phyloP scores from a whole-genome alignment of 2,113 vertebrate genomes.

The Odontophorus gujanensis region DNA sequence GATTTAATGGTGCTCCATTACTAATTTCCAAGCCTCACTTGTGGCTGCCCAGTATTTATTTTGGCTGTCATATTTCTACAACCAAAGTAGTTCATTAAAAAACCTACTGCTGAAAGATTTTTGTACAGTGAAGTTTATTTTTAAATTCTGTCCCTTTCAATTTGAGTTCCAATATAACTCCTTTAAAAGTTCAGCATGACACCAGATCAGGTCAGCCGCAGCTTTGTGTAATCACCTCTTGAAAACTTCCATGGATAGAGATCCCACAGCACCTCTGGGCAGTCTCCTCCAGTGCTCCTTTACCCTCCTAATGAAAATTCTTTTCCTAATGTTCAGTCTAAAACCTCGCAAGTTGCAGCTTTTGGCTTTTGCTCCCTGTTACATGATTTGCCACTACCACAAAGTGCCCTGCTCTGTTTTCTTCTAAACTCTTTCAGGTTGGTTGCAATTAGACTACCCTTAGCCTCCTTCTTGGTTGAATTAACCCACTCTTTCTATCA shows the following conservation, averaged over 20 bases:
- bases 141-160: not conserved
- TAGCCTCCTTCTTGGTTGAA: not conserved
- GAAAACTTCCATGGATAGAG: not conserved
- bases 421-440: not conserved
- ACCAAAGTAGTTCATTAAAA: not conserved
- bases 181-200: not conserved
- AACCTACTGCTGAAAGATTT: not conserved
- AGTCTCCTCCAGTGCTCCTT: not conserved
- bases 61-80: not conserved
- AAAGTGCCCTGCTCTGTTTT: not conserved
- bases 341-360: not conserved
- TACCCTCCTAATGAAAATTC: not conserved
- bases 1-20: not conserved
- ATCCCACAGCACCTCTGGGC: not conserved
- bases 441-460: not conserved
- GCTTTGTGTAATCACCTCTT: not conserved
- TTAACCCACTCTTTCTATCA: not conserved
- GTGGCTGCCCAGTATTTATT: not conserved
- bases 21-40: not conserved
- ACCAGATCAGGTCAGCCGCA: not conserved
- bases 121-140: not conserved
- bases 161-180: not conserved
- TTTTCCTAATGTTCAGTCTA: not conserved
- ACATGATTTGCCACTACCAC: rapidly evolving
- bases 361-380: not conserved